Evolutionary conservation across 2,113 vertebrate genomes (phyloP), one percentile per base, ranked within the genome.

Genomic region (Gobio gobio): DNA sequence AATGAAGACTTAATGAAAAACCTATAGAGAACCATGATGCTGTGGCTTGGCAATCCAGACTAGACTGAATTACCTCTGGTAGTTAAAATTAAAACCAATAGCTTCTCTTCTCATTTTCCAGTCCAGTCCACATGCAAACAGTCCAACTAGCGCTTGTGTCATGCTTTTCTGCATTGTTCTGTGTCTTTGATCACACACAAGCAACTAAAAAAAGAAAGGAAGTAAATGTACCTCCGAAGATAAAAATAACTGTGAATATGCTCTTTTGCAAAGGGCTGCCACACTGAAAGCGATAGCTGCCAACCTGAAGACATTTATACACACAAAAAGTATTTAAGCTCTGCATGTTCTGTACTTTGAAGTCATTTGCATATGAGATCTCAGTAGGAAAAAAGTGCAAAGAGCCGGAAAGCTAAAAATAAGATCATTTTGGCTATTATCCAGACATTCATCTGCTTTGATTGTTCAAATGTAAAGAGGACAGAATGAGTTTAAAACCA

Each of bases 221-320:
- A 47, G 70, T 47, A 24, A 86, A 63, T 49, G 77, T 74, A 80
- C 47, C 56, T 73, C 79, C 18, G 18, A 29, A 49, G 73, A 86
- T 85, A 90, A 88, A 91, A 91, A 92, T 92, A 91, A 73, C 87
- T 80, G 87, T 26, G 89, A 90, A 88, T 86, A 87, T 61, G 56
- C 22, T 76, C 78, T 86, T 64, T 49, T 54, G 54, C 87, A 81
- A 54, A 26, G 81, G 70, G 70, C 87, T 66, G 83, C 83, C 66
- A 29, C 58, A 64, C 85, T 29, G 68, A 73, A 64, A 76, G 56
- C 86, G 86, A 83, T 58, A 45, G 56, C 76, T 63, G 87, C 76
- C 85, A 89, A 87, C 61, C 49, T 49, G 16, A 85, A 88, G 88
- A 88, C 83, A 82, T 86, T 90, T 83, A 76, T 47, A 73, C 64